Evolutionary conservation across 2,888 invertebrate genomes (phyloP).

Genomic region (Athrips mouffetella): DNA sequence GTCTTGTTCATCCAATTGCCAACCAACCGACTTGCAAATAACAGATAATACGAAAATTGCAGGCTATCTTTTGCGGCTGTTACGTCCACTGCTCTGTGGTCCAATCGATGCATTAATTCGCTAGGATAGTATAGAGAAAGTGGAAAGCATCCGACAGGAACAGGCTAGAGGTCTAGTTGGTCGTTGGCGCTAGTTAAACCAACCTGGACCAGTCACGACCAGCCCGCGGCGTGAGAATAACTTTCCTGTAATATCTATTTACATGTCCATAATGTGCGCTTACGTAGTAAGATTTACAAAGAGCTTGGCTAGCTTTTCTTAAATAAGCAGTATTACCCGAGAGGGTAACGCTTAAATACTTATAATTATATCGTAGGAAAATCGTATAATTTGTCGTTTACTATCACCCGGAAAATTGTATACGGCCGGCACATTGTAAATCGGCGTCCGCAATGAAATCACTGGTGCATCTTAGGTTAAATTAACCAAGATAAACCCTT

Average conservation of each 20-base stretch:
- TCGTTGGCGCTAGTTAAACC: conserved; percentile 20
- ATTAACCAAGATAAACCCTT: too few relatives aligned
- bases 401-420: too few relatives aligned
- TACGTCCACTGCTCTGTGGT: conserved; percentile 16
- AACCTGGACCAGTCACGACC: conserved; percentile 50
- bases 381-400: too few relatives aligned
- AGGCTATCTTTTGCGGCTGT: not conserved
- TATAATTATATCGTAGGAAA: too few relatives aligned
- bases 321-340: too few relatives aligned
- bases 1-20: not conserved
- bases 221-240: conserved; percentile 33
- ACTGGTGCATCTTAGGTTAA: too few relatives aligned
- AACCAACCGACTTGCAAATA: conserved; percentile 2
- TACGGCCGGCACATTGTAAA: too few relatives aligned
- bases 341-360: too few relatives aligned
- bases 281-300: not conserved
- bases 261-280: not conserved
- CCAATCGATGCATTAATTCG: conserved; percentile 31
- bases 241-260: conserved; percentile 34
- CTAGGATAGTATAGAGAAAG: conserved; percentile 44
- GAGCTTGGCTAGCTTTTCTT: not conserved
- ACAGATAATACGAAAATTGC: conserved; percentile 15
- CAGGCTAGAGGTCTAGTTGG: conserved; percentile 28
- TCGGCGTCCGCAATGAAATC: too few relatives aligned
- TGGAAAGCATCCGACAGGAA: conserved; percentile 34